Evolutionary conservation across 1,140 invertebrate species (phyloP).

Genomic region (Aphelinus certus): DNA sequence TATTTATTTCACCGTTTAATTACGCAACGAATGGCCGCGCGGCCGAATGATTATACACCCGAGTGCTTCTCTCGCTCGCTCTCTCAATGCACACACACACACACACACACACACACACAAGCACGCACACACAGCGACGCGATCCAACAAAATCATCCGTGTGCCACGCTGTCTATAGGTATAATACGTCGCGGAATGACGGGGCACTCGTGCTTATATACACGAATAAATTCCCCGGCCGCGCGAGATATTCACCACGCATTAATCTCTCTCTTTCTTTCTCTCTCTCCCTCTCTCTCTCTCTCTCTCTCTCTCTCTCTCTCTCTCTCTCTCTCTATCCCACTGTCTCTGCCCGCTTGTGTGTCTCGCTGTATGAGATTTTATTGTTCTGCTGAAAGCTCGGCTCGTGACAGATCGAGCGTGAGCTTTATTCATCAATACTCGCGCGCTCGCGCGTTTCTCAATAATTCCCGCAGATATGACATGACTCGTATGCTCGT

Average conservation of each 20-base stretch:
- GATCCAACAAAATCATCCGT: neutral
- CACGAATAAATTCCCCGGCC: slow-evolving; percentile 20
- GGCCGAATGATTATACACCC: slow-evolving; percentile 6
- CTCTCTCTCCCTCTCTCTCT: neutral
- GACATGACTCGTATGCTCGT: no score
- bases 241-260: no score
- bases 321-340: neutral
- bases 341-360: neutral
- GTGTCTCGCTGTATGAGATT: neutral
- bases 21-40: slow-evolving; percentile 33
- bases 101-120: no score
- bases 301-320: neutral
- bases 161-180: neutral
- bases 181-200: slow-evolving; percentile 26
- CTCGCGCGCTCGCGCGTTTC: no score
- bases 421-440: no score
- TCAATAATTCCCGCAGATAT: no score
- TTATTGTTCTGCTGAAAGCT: no score
- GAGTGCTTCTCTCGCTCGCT: no score
- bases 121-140: no score
- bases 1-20: slow-evolving; percentile 38
- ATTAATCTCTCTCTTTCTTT: neutral
- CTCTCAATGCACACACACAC: no score
- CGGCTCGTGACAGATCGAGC: no score
- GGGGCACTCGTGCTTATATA: slow-evolving; percentile 14